phyloP scores from a whole-genome alignment of 2,888 invertebrate species.

The Graphium colonna region DNA sequence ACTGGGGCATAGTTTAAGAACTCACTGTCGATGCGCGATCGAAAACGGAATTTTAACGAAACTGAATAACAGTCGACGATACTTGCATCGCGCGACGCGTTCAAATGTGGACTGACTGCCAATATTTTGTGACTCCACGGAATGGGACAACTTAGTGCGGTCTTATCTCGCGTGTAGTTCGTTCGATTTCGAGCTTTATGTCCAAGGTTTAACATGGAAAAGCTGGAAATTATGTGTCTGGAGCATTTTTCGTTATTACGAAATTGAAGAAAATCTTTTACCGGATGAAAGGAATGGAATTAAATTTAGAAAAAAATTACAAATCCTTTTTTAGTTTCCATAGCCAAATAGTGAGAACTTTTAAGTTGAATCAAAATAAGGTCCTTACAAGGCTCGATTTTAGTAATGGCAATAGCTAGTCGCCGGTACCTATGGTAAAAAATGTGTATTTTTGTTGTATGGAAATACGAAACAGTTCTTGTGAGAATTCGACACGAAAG shows the following conservation, averaged over 20 bases:
- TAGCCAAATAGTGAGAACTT: too few relatives aligned
- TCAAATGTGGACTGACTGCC: constrained; percentile 21
- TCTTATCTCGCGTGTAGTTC: constrained; percentile 19
- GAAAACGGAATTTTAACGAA: background rate
- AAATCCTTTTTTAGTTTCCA: too few relatives aligned
- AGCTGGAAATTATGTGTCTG: background rate
- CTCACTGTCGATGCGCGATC: constrained; percentile 7
- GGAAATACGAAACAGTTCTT: too few relatives aligned
- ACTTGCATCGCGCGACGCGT: constrained; percentile 17
- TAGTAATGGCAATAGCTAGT: too few relatives aligned
- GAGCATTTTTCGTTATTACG: background rate
- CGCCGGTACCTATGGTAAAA: too few relatives aligned
- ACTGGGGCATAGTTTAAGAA: constrained; percentile 24
- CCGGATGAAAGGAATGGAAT: too few relatives aligned
- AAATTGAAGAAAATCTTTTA: constrained; percentile 38
- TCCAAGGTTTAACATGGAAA: background rate
- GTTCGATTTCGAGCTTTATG: constrained; percentile 11
- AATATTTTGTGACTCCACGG: constrained; percentile 19
- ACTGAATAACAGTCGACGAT: background rate
- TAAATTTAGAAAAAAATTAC: too few relatives aligned
- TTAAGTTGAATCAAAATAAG: too few relatives aligned
- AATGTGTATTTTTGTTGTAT: too few relatives aligned
- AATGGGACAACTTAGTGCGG: constrained; percentile 11
- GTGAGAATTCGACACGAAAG: too few relatives aligned
- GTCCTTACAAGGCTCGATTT: too few relatives aligned